Base-by-base conservation (phyloP, 2,797 vertebrate genomes). In the Miichthys miiuy region DNA sequence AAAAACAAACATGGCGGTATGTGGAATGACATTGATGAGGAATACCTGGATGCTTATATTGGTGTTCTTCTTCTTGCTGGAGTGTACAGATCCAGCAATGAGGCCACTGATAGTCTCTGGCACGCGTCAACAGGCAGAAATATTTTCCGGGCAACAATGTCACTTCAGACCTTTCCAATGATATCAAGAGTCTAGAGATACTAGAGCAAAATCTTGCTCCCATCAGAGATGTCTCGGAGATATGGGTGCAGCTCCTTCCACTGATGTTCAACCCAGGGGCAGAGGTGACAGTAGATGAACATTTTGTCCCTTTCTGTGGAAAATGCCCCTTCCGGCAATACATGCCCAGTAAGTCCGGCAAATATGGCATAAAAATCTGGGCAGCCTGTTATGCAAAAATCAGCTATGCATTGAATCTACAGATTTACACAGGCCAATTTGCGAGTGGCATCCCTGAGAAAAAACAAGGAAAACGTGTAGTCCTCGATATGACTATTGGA, bases 71-170 rank as follows among this genome's bases (percentile, higher is more conserved):
- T 58, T 10, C 12, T 25, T 55, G 30, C 56, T 58, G 30, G 30
- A 38, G 56, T 63, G 41, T 63, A 25, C 42, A 63, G 14, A 63
- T 63, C 61, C n/a, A 23, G 16, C 12, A 63, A 27, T 25, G 21
- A 63, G 61, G 61, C 42, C 61, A 63, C 61, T 46, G 41, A 46
- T 46, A 5, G 10, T 41, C 51, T 52, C 8, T 52, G 51, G 51
- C n/a, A 23, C 11, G 51, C 12, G 9, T 54, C 21, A 11, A 25
- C 51, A 54, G 21, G 51, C 25, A 20, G 55, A 14, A 57, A 57
- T 30, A 57, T 57, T 54, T 54, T 54, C 25, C 4, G 55, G 16
- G 55, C 55, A 57, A 57, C 27, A 18, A 58, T 34, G 30, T 58
- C 30, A 57, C 56, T 34, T 38, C 56, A 20, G 27, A 20, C 56